Conservation (phyloP, 2,113 vertebrate genomes). For the Neomonachus schauinslandi region DNA sequence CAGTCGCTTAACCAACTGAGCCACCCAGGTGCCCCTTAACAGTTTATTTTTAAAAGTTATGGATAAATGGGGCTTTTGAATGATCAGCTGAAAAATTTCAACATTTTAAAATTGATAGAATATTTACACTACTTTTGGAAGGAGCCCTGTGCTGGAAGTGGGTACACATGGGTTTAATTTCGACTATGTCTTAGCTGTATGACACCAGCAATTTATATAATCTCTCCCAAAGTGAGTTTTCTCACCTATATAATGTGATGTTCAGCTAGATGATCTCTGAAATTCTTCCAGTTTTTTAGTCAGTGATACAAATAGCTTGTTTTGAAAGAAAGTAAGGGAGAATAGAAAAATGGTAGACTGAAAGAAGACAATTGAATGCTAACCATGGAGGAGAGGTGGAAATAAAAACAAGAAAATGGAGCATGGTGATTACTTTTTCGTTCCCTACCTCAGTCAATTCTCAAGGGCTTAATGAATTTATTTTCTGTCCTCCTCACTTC, state of each 20-base stretch:
- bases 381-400: fast-evolving
- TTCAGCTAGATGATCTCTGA: not conserved
- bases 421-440: too few relatives aligned
- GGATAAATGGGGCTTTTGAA: not conserved
- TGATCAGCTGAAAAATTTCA: not conserved
- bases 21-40: too few relatives aligned
- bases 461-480: not conserved
- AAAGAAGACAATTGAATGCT: not conserved
- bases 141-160: not conserved
- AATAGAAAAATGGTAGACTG: fast-evolving
- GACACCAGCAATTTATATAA: not conserved
- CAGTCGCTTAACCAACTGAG: too few relatives aligned
- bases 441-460: not conserved
- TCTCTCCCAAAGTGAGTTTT: not conserved
- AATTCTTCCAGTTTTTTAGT: not conserved
- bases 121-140: not conserved
- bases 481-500: not conserved
- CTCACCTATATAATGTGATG: not conserved
- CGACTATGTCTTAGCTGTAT: not conserved
- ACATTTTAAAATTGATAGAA: not conserved
- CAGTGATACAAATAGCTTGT: not conserved
- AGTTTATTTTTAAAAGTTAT: not conserved
- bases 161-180: not conserved
- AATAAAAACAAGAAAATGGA: not conserved
- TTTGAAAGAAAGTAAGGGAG: not conserved